Evolutionary conservation across 2,888 invertebrate genomes (phyloP), one percentile per base, ranked within the genome.

Genomic region (Drosophila birchii): DNA sequence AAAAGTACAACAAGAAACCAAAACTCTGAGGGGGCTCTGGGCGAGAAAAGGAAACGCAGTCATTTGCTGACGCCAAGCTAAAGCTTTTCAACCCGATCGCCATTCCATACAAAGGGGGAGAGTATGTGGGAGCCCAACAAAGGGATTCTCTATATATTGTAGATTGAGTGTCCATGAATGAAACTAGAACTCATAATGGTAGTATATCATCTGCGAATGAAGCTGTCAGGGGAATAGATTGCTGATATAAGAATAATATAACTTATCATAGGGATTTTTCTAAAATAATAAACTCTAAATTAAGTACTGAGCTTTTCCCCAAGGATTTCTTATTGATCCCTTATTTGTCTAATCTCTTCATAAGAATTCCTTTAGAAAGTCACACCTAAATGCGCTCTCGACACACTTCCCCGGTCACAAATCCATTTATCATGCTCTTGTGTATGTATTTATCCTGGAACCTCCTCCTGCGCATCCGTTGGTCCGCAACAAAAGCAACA

Each of bases 401-500:
- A 51, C 32, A 20, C 34, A 41, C 36, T 14, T 5, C 11, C n/a
- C 16, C 23, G 1, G 34, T 43, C 23, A 11, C 26, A 67, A 57
- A 68, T 68, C 70, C 68, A 68, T 68, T 68, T 57, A 70, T 57
- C 57, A 66, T 51, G 64, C 43, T 58, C 38, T 47, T 18, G 18
- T 18, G 23, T 63, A 11, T 63, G 47, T 45, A 63, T 63, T 64
- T 63, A 64, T 68, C 41, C 47, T 29, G 36, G 41, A 70, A 51
- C 64, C 64, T 66, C 67, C 69, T 55, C 39, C 36, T 45, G 68
- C 58, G 49, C 62, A 72, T 61, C 71, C 72, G 72, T 55, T 68
- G 57, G 68, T 69, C 78, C 63, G 76, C 87, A 82, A 85, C 82
- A 81, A 70, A 66, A 53, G 63, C 71, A 73, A 70, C 74, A 75